Base-by-base conservation (phyloP, 2,797 vertebrate species). In the Catharus ustulatus region DNA sequence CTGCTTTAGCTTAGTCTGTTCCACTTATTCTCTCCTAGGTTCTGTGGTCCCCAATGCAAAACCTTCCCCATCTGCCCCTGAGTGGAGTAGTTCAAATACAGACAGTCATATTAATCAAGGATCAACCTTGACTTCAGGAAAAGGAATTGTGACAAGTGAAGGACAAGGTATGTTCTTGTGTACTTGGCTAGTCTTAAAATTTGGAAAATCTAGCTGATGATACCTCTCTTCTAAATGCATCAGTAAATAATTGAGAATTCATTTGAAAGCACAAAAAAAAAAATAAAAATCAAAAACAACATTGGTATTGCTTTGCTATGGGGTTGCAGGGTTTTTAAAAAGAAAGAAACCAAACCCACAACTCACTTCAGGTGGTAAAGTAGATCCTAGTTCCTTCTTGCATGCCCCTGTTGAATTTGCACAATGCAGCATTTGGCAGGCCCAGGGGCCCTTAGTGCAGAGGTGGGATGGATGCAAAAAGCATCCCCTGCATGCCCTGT, bases 51-150 rank as follows among this genome's bases (percentile, higher is more conserved):
- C 91, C 89, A 96, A 80, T 89, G 59, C 95, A 49, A 98, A 97
- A 93, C 42, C 89, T 82, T 96, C 96, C 42, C 67, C 74, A 1
- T 69, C 96, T 54, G 69, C 90, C 29, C 61, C 90, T 49, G 98
- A 98, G 10, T 98, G 98, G 98, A 97, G 58, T 72, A 92, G 95
- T 88, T 94, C 96, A 72, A 97, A 78, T 61, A 45, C 90, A 79
- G 97, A 98, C 32, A 93, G 74, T 62, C 96, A 96, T 48, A 59
- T 45, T 13, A 88, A 78, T 89, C 98, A 98, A 72, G 95, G 95
- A 34, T 86, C 96, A 51, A 51, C 78, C 29, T 94, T 96, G 27
- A 90, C 91, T 49, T 85, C 72, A 46, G 95, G 89, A 58, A 97
- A 97, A 89, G 94, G 86, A 67, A 30, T 89, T 19, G 88, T 94